These are phyloP conservation scores for Rhinichthys klamathensis DNA, from an alignment of 2,113 vertebrate genomes.

Conservation along the genomic window DNA sequence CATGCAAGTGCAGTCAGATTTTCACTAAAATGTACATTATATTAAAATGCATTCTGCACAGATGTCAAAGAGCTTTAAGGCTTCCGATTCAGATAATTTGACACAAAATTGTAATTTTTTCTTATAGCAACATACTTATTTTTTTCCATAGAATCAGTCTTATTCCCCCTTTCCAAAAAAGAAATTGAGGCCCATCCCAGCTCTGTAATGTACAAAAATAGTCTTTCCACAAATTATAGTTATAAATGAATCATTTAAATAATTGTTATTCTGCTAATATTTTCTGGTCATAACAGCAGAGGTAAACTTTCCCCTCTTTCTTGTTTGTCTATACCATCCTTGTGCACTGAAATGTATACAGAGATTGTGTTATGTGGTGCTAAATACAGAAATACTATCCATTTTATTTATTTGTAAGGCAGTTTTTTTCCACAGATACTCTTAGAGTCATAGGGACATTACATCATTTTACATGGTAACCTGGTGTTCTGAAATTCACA, in stretches of 20 bases:
- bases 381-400: background rate
- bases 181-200: background rate
- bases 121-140: background rate
- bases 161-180: background rate
- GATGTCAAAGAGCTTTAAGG: background rate
- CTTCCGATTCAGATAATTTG: background rate
- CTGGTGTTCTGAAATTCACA: background rate
- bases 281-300: background rate
- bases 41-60: background rate
- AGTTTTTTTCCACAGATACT: background rate
- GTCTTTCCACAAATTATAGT: background rate
- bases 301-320: background rate
- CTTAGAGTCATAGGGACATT: background rate
- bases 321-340: background rate
- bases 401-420: background rate
- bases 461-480: background rate
- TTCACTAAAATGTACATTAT: background rate
- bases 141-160: background rate
- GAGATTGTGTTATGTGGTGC: background rate
- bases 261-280: background rate
- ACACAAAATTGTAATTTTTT: background rate
- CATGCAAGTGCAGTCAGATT: background rate
- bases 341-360: background rate
- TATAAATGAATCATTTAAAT: too few species aligned
- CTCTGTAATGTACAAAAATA: background rate